These are phyloP conservation scores for Emmelina monodactyla DNA, from an alignment of 2,888 invertebrate genomes.

Conservation along the genomic window DNA sequence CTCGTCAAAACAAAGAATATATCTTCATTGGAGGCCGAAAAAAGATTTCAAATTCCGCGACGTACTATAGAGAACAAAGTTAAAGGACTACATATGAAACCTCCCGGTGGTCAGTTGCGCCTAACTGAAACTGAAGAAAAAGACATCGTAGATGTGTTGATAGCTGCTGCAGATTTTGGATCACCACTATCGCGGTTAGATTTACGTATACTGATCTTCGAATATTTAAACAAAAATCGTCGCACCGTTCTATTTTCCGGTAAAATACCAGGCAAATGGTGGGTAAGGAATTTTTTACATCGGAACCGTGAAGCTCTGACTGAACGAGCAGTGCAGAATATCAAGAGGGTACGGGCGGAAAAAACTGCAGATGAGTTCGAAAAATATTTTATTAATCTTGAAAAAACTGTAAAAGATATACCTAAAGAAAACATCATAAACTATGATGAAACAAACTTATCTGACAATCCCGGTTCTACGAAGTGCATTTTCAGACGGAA, in stretches of 20 bases:
- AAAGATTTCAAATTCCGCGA: slow-evolving; percentile 14
- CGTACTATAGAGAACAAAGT: slow-evolving; percentile 15
- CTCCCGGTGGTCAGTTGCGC: slow-evolving; percentile 7
- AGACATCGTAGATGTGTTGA: slow-evolving; percentile 2
- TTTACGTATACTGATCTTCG: slow-evolving; percentile 11
- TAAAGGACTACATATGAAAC: slow-evolving; percentile 10
- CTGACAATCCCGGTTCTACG: slow-evolving; percentile 14
- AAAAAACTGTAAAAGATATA: not conserved
- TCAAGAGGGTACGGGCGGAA: slow-evolving; percentile 9
- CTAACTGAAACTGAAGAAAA: slow-evolving; percentile 12
- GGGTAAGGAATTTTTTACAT: slow-evolving; percentile 13
- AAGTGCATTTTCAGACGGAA: slow-evolving; percentile 13
- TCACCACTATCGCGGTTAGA: slow-evolving; percentile 12
- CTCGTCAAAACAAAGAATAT: not conserved
- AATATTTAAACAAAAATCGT: slow-evolving; percentile 15
- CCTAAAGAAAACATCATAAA: slow-evolving; percentile 1
- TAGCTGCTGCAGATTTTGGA: slow-evolving; percentile 8
- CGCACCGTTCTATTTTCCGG: slow-evolving; percentile 10
- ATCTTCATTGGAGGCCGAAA: slow-evolving; percentile 12
- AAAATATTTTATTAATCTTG: slow-evolving; percentile 2
- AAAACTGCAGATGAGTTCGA: slow-evolving; percentile 8
- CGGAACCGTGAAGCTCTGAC: slow-evolving; percentile 11
- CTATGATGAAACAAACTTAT: slow-evolving; percentile 17
- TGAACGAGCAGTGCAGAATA: slow-evolving; percentile 13
- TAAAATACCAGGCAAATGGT: slow-evolving; percentile 14